Evolutionary conservation across 2,888 invertebrate species (phyloP), one percentile per base, ranked within the genome.

Genomic region (Eupithecia centaureata): DNA sequence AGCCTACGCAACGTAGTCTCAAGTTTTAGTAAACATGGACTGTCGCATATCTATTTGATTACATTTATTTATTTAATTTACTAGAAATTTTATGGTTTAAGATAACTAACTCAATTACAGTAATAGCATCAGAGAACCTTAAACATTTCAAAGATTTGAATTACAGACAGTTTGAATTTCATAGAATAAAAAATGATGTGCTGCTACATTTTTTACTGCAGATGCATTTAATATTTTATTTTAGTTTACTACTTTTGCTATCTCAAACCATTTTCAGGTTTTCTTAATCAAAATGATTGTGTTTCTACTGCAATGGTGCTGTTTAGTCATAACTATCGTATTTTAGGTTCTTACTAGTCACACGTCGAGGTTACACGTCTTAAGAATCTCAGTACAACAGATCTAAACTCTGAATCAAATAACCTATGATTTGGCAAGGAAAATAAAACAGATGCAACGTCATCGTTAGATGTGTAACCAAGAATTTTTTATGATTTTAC

Each of bases 291-390:
- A 51, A 18, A 73, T 76, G 79, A 71, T 71, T 72, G n/a, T 7
- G 18, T 42, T 42, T 81, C 80, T 73, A n/a, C 74, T 75, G n/a
- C n/a, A 75, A 80, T 77, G 85, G 84, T 84, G 84, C 85, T 84
- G 79, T 75, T 77, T 75, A 81, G 79, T 77, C 68, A 73, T 61
- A 61, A 33, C 47, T 70, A 70, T 73, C 72, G 47, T 66, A 70
- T 74, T 61, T 65, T 74, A 65, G 75, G 47, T 78, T 64, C 30
- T 75, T 68, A 77, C 82, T 82, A 82, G 82, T 82, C 82, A 81
- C 25, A 7, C 71, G 56, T 71, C 42, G 70, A 65, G 73, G 75
- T 74, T 75, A 65, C 63, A 61, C 63, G 51, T 61, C 22, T 1
- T 7, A 51, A n/a, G 57, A 57, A 57, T 57, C 57, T 57, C 32